Base-by-base conservation (phyloP, 1,140 invertebrate species). In the Zaprionus vittiger region DNA sequence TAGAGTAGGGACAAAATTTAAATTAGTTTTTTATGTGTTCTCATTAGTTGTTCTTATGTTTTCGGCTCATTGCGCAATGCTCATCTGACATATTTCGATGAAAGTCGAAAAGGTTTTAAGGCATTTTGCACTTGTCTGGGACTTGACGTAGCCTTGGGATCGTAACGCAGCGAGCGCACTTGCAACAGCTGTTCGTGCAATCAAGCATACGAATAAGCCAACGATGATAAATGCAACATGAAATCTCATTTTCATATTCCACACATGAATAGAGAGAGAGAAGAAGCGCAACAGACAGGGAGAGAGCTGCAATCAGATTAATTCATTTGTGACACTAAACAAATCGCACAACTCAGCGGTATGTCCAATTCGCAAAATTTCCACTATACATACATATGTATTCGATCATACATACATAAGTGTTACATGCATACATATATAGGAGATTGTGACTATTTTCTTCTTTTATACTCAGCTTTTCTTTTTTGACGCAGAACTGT, bases 251-350 rank as follows among this genome's bases (percentile, higher is more conserved):
- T 83, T 85, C 54, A 81, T 77, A 77, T 86, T 77, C 77, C 76
- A 64, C 56, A 87, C 52, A 41, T 70, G 44, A 44, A 26, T 65
- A 7, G 24, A 34, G 3, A 22, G 47, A 61, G 37, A 14, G 9
- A 24, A 41, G 11, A 26, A 52, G 24, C 52, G n/a, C 34, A 20
- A 65, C 6, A 67, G 31, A 11, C 31, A 34, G 9, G 31, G 31
- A 34, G 67, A 67, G 67, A 28, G 37, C 24, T 69, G 59, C 41
- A 60, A 71, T 74, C 31, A 77, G 81, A 77, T 78, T 80, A 77
- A 91, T 86, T 81, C 77, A 84, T 76, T 80, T 90, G 73, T 91
- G 90, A 91, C 90, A 90, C 62, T 41, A 73, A 84, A 90, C 85
- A 91, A 84, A 90, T 91, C 79, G 75, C 57, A 41, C 61, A 78